Conservation (phyloP, 2,888 invertebrate species). For the Pristionchus arcanus region DNA sequence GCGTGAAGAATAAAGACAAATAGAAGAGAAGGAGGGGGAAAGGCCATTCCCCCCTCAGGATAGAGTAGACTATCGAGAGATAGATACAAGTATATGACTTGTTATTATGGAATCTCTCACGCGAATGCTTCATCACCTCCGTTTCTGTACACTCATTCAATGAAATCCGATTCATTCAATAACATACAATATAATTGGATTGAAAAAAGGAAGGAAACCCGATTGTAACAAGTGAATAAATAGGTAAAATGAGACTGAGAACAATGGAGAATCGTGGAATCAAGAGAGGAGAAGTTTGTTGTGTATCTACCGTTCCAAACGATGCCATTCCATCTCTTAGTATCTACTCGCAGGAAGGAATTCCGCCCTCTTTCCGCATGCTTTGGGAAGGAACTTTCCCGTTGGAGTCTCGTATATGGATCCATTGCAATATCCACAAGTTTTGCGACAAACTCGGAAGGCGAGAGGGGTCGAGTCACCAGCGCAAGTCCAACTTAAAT, state of each 20-base stretch:
- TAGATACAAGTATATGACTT: not conserved
- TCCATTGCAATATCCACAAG: constrained; percentile 73
- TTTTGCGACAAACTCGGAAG: constrained; percentile 74
- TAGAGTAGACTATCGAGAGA: not conserved
- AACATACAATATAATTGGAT: not conserved
- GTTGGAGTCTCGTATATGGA: constrained; percentile 65
- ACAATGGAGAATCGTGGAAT: not conserved
- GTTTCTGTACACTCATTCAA: constrained; percentile 5
- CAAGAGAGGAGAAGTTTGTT: not conserved
- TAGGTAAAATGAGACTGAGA: not conserved
- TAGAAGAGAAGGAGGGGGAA: not conserved
- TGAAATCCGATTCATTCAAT: constrained; percentile 25
- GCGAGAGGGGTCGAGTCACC: constrained; percentile 72
- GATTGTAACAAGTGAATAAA: constrained; percentile 1
- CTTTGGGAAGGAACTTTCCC: constrained; percentile 41
- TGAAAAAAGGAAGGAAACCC: not conserved
- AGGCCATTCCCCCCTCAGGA: not conserved
- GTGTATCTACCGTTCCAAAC: constrained; percentile 9
- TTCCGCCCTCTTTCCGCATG: constrained; percentile 41
- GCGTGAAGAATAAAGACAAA: not conserved
- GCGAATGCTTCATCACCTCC: not conserved
- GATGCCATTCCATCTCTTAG: not conserved
- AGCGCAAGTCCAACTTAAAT: constrained; percentile 71
- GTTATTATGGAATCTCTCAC: not conserved
- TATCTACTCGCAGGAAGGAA: not conserved